These are phyloP conservation scores for Parazoanthus darwini DNA, from an alignment of 92 coral and sea anemone species.

Conservation along the genomic window DNA sequence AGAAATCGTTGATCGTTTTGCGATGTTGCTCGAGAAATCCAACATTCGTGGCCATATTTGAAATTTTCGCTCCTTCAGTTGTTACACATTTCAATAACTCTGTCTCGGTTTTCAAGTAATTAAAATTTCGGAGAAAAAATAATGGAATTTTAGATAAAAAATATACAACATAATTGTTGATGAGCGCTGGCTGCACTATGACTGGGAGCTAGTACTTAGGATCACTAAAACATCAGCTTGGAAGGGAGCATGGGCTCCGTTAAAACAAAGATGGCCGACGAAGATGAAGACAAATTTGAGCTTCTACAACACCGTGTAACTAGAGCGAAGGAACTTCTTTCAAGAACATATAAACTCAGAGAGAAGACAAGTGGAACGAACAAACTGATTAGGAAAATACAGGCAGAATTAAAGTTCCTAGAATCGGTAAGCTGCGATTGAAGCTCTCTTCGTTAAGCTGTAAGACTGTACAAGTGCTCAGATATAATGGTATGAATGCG, in stretches of 20 bases:
- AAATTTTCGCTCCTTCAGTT: neutral
- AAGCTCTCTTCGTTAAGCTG: too few species aligned
- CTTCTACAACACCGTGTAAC: slow-evolving; percentile 20
- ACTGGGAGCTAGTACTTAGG: slow-evolving; percentile 23
- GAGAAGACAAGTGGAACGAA: neutral
- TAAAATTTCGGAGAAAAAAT: neutral
- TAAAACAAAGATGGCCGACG: slow-evolving; percentile 33
- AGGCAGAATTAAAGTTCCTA: slow-evolving; percentile 27
- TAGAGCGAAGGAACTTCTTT: slow-evolving; percentile 22
- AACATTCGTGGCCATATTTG: slow-evolving; percentile 23
- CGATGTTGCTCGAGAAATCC: slow-evolving; percentile 15
- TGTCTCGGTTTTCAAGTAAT: neutral
- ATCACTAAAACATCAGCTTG: neutral
- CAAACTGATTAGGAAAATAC: slow-evolving; percentile 23
- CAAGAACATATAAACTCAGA: slow-evolving; percentile 5
- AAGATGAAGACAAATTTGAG: slow-evolving; percentile 2
- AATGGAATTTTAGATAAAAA: too few species aligned
- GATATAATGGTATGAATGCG: too few species aligned
- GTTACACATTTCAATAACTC: neutral
- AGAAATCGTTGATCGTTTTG: slow-evolving; percentile 34
- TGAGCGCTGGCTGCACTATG: neutral
- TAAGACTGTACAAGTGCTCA: too few species aligned
- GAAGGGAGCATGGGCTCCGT: neutral
- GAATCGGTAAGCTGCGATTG: slow-evolving; percentile 11
- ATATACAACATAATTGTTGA: too few species aligned